phyloP scores from a whole-genome alignment of 2,113 vertebrate genomes.

The Naja naja region DNA sequence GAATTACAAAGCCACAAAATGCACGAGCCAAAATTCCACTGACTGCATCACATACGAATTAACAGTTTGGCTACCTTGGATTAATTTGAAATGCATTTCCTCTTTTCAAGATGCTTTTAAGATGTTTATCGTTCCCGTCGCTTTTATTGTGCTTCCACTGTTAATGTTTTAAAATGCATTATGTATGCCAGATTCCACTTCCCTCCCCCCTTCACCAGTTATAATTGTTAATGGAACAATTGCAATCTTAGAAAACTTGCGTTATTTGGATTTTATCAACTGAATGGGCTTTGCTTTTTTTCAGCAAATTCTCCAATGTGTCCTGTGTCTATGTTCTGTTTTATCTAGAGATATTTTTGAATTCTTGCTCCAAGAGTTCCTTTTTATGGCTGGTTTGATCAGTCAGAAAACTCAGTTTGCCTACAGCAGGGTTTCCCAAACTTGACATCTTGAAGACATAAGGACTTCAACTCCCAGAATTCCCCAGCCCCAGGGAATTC shows the following conservation, averaged over 20 bases:
- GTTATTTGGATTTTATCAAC: not conserved
- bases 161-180: not conserved
- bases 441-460: not conserved
- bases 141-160: not conserved
- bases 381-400: not conserved
- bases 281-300: not conserved
- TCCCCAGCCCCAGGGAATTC: not conserved
- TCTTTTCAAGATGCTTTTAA: not conserved
- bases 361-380: not conserved
- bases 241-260: not conserved
- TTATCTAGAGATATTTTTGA: not conserved
- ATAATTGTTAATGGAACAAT: not conserved
- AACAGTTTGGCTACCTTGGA: not conserved
- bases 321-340: not conserved
- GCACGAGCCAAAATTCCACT: not conserved
- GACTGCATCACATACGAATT: no score
- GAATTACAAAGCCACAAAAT: not conserved
- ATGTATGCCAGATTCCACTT: not conserved
- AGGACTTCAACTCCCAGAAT: not conserved
- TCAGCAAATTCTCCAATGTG: not conserved
- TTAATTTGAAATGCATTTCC: not conserved
- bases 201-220: not conserved
- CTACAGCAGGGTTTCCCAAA: not conserved
- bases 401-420: not conserved
- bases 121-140: not conserved